phyloP scores from a whole-genome alignment of 1,140 invertebrate species.

The Heliconius melpomene region DNA sequence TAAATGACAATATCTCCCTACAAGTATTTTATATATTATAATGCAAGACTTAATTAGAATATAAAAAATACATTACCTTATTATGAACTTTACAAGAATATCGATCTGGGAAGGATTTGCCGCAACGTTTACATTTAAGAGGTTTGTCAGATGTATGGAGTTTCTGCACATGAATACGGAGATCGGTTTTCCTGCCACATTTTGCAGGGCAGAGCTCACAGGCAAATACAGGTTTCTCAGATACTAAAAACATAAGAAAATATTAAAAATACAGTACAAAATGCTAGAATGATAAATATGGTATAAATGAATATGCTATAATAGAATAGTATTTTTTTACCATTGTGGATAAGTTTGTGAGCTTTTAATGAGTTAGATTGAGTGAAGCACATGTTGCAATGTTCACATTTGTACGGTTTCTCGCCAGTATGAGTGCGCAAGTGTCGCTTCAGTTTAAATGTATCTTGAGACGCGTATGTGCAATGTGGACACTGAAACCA shows the following conservation, averaged over 20 bases:
- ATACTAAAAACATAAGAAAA: constrained; percentile 78
- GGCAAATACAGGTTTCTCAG: constrained; percentile 97
- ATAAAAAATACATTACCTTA: constrained; percentile 64
- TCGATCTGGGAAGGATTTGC: constrained; percentile 94
- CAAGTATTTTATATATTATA: too few species aligned
- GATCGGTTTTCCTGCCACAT: constrained; percentile 97
- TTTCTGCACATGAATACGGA: constrained; percentile 97
- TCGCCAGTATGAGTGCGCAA: constrained; percentile 97
- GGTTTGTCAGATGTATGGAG: constrained; percentile 96
- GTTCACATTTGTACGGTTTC: constrained; percentile 95
- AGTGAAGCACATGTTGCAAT: constrained; percentile 95
- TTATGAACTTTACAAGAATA: constrained; percentile 88
- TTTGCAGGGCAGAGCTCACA: constrained; percentile 98
- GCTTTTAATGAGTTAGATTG: constrained; percentile 98
- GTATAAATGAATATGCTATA: too few species aligned
- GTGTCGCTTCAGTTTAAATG: constrained; percentile 98
- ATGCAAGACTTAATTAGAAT: too few species aligned
- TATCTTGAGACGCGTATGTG: constrained; percentile 93
- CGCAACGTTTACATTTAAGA: constrained; percentile 95
- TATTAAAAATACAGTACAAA: not conserved
- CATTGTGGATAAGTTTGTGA: constrained; percentile 96
- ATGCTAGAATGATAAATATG: not conserved
- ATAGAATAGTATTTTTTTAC: constrained; percentile 74
- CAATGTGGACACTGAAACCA: constrained; percentile 12
- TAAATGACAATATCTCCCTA: too few species aligned